Base-by-base conservation (phyloP, 1,140 invertebrate genomes). In the Drosophila gunungcola region DNA sequence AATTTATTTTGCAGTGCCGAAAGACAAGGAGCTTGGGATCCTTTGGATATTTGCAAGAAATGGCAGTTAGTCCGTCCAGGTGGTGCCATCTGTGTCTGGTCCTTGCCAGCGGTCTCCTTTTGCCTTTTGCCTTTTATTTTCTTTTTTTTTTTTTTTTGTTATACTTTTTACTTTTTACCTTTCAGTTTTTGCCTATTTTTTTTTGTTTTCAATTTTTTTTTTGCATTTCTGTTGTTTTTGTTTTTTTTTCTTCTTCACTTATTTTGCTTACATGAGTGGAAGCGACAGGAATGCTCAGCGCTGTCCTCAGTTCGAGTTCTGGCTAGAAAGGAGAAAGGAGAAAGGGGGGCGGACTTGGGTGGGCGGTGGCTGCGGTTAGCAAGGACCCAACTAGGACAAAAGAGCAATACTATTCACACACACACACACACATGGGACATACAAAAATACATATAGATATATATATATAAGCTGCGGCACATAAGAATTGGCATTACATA, bases 311-410 rank as follows among this genome's bases (percentile, higher is more conserved):
- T 61, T 52, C 64, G 57, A 27, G 43, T 49, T 45, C 54, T 55
- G 51, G 49, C 62, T 48, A 62, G n/a, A 46, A 25, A 39, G 67
- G 63, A 46, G 13, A 25, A 1, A 1, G 27, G 46, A 4, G 29
- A 1, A 2, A 9, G 25, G 13, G 21, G 1, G 34, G 36, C 5
- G 42, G 36, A 11, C 42, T 16, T 4, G 61, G 48, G 49, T 72
- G 58, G 67, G 41, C 43, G 56, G 43, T 60, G 27, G 72, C 46
- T 80, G 82, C 64, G 81, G 81, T 82, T 81, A 74, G 81, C 80
- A 78, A 85, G 78, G 73, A 81, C 61, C 83, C 82, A 85, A 85
- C 82, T 85, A 85, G 82, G 82, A 85, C 82, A 85, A 85, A 85
- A 85, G 82, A 86, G 82, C 82, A 85, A 86, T 85, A 85, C 82